Percentiles rank a stretch among this genome's conserved stretches.
Evolutionary conservation across 2,113 vertebrate species (phyloP).

Genomic region (Myotis davidii): DNA sequence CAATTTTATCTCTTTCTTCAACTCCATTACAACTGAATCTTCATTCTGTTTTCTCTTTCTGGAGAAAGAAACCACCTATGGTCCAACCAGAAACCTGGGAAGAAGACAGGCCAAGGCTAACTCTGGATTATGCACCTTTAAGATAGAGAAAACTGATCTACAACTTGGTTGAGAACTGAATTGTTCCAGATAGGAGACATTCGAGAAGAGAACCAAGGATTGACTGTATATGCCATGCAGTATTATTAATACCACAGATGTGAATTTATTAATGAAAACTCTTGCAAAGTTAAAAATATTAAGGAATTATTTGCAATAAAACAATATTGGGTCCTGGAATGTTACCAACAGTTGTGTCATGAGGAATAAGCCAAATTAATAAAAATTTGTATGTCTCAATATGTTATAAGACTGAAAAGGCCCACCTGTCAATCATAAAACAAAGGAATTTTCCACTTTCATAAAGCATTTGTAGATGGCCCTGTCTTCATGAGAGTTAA

Average conservation of each 20-base stretch:
- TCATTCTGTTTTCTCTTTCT: neutral
- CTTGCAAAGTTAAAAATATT: neutral
- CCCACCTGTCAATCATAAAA: neutral
- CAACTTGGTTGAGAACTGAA: too few species aligned
- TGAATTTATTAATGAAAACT: constrained; percentile 11
- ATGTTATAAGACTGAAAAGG: neutral
- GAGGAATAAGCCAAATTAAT: constrained; percentile 12
- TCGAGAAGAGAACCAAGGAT: too few species aligned
- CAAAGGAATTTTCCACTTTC: neutral
- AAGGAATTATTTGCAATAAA: neutral
- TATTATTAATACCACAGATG: neutral
- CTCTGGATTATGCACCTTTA: neutral
- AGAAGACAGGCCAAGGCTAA: neutral
- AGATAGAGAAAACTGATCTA: neutral
- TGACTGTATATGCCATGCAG: neutral
- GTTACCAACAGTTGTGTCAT: neutral
- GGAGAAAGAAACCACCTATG: neutral
- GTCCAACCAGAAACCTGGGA: neutral
- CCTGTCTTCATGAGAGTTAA: neutral
- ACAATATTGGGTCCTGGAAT: neutral
- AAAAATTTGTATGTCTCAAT: neutral
- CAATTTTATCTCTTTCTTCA: neutral
- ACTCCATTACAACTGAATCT: neutral
- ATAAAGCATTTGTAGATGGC: neutral
- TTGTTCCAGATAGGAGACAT: too few species aligned